Base-by-base conservation (phyloP, 2,113 vertebrate species). In the Chaetodon auriga region DNA sequence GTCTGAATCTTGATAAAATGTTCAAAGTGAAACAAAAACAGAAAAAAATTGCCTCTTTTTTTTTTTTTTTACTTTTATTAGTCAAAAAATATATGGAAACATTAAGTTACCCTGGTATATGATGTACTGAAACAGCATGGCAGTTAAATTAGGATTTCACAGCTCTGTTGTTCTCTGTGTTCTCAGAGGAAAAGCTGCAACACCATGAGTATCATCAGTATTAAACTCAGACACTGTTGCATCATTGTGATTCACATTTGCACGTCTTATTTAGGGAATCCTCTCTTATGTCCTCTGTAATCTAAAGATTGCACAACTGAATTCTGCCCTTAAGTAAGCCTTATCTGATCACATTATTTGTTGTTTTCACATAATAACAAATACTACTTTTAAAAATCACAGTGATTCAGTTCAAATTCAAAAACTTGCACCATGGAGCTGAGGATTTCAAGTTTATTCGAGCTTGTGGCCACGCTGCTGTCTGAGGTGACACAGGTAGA, bases 401-500 rank as follows among this genome's bases (percentile, higher is more conserved):
- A 43, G 35, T 60, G 25, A 53, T 61, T 65, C 2, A 2, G 1
- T 71, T 48, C 12, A 48, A 64, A 81, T 71, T 48, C 12, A 48
- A 64, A 81, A 58, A 19, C 14, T 19, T 54, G n/a, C 6, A 51
- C 46, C 12, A 51, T 2, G 21, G 9, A 11, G n/a, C 19, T 1
- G 14, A 63, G 15, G 7, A 14, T 71, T 21, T 60, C 0, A 30
- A 21, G 68, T 81, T 87, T 66, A 84, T 83, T 90, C 63, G 0
- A 35, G 51, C 72, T 87, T 81, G 53, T 64, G 60, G 49, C 12
- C 58, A 6, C 2, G 72, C 68, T 94, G 93, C 36, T 95, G 92
- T 86, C 87, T 92, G 57, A 95, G 91, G 85, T 96, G 91, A 82
- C 95, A 96, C 53, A 96, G 82, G 81, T 90, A 96, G 46, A 95